phyloP scores from a whole-genome alignment of 1,140 invertebrate genomes.

The Lanistes nyassanus region DNA sequence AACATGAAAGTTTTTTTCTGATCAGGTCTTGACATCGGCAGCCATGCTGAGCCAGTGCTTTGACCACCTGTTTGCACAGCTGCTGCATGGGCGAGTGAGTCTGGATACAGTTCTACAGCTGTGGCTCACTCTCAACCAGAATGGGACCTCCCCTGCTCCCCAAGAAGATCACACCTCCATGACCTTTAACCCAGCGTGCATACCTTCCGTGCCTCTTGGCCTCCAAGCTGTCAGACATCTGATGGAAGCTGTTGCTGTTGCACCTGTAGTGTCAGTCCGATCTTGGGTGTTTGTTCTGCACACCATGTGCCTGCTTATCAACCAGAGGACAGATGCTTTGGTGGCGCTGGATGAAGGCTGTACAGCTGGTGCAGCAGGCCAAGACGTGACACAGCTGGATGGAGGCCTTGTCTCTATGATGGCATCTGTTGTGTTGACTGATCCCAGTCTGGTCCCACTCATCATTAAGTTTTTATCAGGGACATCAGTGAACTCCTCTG shows the following conservation, averaged over 20 bases:
- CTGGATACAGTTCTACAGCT: conserved; percentile 84
- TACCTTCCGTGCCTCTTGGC: conserved; percentile 78
- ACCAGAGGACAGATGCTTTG: conserved; percentile 49
- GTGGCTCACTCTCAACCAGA: conserved; percentile 82
- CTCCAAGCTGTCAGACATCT: conserved; percentile 77
- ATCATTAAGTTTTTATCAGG: conserved; percentile 79
- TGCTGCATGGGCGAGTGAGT: conserved; percentile 72
- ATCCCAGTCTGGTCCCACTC: conserved; percentile 78
- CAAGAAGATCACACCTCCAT: conserved; percentile 36
- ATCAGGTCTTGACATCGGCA: conserved; percentile 57
- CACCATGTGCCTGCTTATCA: conserved; percentile 68
- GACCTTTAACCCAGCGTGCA: conserved; percentile 69
- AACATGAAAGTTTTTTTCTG: conserved; percentile 12
- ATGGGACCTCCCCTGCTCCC: conserved; percentile 31
- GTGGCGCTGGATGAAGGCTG: conserved; percentile 29
- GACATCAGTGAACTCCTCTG: conserved; percentile 55
- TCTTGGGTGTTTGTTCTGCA: conserved; percentile 81
- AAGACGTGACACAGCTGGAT: conserved; percentile 21
- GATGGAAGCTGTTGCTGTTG: conserved; percentile 75
- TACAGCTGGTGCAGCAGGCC: conserved; percentile 5
- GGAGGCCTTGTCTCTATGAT: conserved; percentile 53
- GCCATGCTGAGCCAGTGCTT: conserved; percentile 79
- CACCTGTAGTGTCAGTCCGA: conserved; percentile 75
- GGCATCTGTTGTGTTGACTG: conserved; percentile 74
- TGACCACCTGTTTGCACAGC: conserved; percentile 76